Conservation (phyloP, 2,888 invertebrate genomes). For the Melieria picta region DNA sequence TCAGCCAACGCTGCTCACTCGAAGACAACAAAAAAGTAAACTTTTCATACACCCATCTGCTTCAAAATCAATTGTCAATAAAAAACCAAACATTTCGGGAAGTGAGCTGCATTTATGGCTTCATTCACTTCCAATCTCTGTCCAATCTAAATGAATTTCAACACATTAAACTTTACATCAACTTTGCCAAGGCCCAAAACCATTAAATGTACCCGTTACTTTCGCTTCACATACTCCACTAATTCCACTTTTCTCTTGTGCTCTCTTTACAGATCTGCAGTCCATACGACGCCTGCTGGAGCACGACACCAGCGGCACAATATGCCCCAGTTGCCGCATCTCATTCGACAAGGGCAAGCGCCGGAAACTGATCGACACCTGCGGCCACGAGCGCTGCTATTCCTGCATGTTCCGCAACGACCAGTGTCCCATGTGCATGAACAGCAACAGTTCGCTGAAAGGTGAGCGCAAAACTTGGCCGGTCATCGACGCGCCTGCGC, state of each 20-base stretch:
- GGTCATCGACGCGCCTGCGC: too few relatives aligned
- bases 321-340: conserved; percentile 89
- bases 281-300: conserved; percentile 84
- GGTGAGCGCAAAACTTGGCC: conserved; percentile 48
- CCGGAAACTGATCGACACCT: conserved; percentile 92
- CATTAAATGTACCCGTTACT: not conserved
- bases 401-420: conserved; percentile 94
- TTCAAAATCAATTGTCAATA: too few relatives aligned
- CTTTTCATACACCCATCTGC: too few relatives aligned
- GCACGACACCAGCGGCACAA: conserved; percentile 76
- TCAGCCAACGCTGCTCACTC: too few relatives aligned
- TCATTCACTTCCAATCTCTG: too few relatives aligned
- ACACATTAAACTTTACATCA: too few relatives aligned
- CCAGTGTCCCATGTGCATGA: conserved; percentile 85
- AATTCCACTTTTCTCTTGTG: not conserved
- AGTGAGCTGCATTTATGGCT: too few relatives aligned
- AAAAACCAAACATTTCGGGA: too few relatives aligned
- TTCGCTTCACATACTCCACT: not conserved
- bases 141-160: too few relatives aligned
- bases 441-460: conserved; percentile 65
- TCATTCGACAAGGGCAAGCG: conserved; percentile 97
- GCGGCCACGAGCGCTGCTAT: conserved; percentile 95
- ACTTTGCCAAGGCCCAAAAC: too few relatives aligned
- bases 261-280: conserved; percentile 76
- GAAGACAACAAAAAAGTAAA: too few relatives aligned